phyloP scores from a whole-genome alignment of 1,140 invertebrate genomes.

The Bombus polaris region DNA sequence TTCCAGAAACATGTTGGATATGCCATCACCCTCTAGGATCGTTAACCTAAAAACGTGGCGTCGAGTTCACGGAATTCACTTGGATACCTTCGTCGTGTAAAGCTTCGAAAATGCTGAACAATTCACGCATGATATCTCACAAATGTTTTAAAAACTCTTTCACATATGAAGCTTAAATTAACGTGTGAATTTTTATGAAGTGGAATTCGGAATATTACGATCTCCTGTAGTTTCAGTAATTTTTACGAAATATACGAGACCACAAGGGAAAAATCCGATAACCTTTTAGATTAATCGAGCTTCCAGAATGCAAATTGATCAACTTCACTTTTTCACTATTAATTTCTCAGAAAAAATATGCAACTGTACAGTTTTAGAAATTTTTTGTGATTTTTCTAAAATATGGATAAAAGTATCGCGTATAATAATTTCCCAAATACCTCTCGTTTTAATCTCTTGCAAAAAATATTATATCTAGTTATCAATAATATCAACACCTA shows the following conservation, averaged over 20 bases:
- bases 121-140: not conserved
- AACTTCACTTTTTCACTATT: not conserved
- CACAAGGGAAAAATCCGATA: not conserved
- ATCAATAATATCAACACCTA: too few species aligned
- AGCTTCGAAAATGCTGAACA: not conserved
- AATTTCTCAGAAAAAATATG: too few species aligned
- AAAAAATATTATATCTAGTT: too few species aligned
- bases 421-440: too few species aligned
- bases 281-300: not conserved
- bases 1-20: conserved; percentile 16
- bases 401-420: too few species aligned
- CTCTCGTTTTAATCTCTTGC: too few species aligned
- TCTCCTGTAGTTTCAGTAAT: not conserved
- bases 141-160: too few species aligned
- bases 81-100: not conserved
- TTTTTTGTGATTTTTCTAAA: too few species aligned
- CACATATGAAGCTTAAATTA: too few species aligned
- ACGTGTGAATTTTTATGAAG: not conserved
- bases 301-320: not conserved
- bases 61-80: not conserved
- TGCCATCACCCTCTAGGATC: conserved; percentile 11
- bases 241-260: not conserved
- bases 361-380: too few species aligned
- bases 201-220: not conserved
- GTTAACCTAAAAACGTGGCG: conserved; percentile 36